Percentiles rank a stretch among this genome's conserved stretches.
These are phyloP conservation scores for Erythrocercus mccallii DNA, from an alignment of 2,113 vertebrate genomes.

Conservation along the genomic window DNA sequence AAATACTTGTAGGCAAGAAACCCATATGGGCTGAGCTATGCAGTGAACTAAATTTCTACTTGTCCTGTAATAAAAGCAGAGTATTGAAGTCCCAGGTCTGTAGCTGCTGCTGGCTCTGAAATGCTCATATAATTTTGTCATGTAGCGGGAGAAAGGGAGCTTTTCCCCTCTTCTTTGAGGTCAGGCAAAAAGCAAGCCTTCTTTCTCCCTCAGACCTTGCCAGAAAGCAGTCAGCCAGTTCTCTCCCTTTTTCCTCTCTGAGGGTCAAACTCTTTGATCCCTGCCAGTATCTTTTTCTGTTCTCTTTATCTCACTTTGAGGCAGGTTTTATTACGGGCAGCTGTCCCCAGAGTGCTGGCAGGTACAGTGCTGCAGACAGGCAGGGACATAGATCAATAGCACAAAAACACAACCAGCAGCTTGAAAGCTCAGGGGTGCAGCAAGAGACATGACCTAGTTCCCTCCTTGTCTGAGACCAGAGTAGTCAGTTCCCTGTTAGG, in stretches of 20 bases:
- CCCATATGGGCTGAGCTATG: not conserved
- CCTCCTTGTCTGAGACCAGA: not conserved
- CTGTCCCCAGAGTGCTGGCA: not conserved
- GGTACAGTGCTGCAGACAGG: not conserved
- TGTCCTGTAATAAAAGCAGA: not conserved
- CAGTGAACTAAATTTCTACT: not conserved
- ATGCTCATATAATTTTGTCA: not conserved
- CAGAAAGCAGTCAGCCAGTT: not conserved
- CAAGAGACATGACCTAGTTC: not conserved
- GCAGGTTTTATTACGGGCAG: constrained; percentile 34
- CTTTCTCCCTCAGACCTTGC: not conserved
- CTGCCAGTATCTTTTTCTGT: not conserved
- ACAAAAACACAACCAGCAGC: not conserved
- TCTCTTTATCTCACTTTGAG: constrained; percentile 33
- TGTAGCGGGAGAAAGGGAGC: not conserved
- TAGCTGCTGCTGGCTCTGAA: not conserved
- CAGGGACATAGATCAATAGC: constrained; percentile 11
- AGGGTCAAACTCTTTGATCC: constrained; percentile 44
- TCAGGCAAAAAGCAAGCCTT: not conserved
- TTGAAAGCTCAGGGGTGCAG: not conserved
- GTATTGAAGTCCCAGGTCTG: not conserved
- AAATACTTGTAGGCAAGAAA: not conserved
- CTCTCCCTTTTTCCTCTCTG: not conserved
- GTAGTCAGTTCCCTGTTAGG: not conserved
- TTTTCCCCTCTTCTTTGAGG: not conserved